A percentile compares a stretch with the other conserved stretches of the same genome.
phyloP scores from a whole-genome alignment of 2,888 invertebrate species.

The Andrena dorsata region DNA sequence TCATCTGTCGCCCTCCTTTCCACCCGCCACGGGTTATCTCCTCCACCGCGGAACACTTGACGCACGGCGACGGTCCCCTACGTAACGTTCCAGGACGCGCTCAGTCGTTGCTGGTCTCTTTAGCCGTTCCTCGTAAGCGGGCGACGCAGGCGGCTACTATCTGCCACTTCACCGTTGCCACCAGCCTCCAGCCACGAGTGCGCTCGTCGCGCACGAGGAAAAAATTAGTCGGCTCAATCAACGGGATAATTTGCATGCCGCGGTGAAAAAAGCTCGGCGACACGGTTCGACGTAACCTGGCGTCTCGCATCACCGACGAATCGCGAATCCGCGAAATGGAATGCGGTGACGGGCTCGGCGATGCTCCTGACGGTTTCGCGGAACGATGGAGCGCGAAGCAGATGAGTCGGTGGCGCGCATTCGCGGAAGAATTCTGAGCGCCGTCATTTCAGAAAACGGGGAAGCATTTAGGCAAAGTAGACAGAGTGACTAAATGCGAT shows the following conservation, averaged over 20 bases:
- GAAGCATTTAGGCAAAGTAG: not conserved
- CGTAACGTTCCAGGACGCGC: slow-evolving; percentile 65
- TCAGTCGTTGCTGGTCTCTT: slow-evolving; percentile 59
- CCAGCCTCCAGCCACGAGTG: slow-evolving; percentile 69
- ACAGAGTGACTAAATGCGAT: slow-evolving; percentile 3
- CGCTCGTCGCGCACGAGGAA: slow-evolving; percentile 39
- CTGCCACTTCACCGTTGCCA: slow-evolving; percentile 71
- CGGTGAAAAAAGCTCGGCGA: slow-evolving; percentile 19
- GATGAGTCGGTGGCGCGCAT: slow-evolving; percentile 1
- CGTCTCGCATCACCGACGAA: slow-evolving; percentile 29
- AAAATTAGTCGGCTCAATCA: slow-evolving; percentile 59
- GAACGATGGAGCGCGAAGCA: slow-evolving; percentile 21
- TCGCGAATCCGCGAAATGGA: slow-evolving; percentile 17
- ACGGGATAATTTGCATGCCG: slow-evolving; percentile 68
- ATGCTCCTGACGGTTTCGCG: slow-evolving; percentile 18
- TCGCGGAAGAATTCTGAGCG: slow-evolving; percentile 4
- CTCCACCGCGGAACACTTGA: slow-evolving; percentile 69
- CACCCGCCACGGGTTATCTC: slow-evolving; percentile 51
- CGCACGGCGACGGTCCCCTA: slow-evolving; percentile 67
- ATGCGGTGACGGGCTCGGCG: slow-evolving; percentile 40
- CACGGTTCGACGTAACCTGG: slow-evolving; percentile 35
- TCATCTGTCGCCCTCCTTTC: slow-evolving; percentile 43
- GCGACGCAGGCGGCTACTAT: slow-evolving; percentile 67
- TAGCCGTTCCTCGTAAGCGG: slow-evolving; percentile 60
- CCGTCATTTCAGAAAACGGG: not conserved